Evolutionary conservation across 2,797 vertebrate species (phyloP), one percentile per base, ranked within the genome.

Genomic region (Falco rusticolus): DNA sequence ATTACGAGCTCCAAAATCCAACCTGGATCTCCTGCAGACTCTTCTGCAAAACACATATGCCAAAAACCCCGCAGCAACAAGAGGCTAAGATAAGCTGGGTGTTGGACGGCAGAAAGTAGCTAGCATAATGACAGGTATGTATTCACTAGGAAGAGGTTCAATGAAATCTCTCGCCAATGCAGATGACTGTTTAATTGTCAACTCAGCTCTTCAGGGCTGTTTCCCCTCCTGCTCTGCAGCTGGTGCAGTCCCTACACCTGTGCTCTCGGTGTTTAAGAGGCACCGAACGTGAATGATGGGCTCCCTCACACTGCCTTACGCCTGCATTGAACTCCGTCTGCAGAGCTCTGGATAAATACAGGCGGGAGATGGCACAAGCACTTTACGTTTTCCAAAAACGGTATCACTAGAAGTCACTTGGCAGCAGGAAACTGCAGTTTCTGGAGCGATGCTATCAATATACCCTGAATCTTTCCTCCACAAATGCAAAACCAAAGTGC

Each of bases 311-410:
- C 15, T 6, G 2, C 14, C 53, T 59, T 15, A 25, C 22, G 4
- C 43, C 41, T 37, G 9, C 8, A 5, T 5, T 33, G 43, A 61
- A 48, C 41, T n/a, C 4, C 0, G 9, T 20, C 72, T 15, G 7
- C n/a, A 25, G 69, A 84, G 76, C 72, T 83, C 54, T 50, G 77
- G 48, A n/a, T 33, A 53, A 71, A 34, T 16, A 0, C 39, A 18
- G 48, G 25, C 6, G 2, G 75, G 77, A 60, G 34, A 9, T 6
- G 25, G 47, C 87, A 79, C n/a, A 21, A 41, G n/a, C 63, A 14
- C 16, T 51, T 8, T 1, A 2, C 0, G 5, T 7, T 64, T 61
- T 53, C 66, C 50, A 24, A 21, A 69, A 61, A 3, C 0, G 6
- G 17, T 11, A 56, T 19, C 51, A 11, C 48, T 11, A 3, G 2